These are phyloP conservation scores for Toxonevra muliebris DNA, from an alignment of 2,888 invertebrate species.

Conservation along the genomic window DNA sequence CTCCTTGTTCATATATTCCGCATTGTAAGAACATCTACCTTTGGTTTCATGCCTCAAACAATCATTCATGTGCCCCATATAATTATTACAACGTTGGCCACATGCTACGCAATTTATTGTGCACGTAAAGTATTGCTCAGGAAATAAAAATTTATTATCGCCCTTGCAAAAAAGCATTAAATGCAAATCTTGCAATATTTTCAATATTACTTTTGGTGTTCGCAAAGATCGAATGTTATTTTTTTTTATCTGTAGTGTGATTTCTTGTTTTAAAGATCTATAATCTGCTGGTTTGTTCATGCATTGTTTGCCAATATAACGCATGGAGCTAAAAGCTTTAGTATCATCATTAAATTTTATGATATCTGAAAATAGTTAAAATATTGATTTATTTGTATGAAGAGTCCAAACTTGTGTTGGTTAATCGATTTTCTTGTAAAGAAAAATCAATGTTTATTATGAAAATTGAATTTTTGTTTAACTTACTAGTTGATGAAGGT, in stretches of 20 bases:
- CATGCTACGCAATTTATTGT: conserved; percentile 77
- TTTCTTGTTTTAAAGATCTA: conserved; percentile 67
- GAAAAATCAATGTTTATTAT: no score
- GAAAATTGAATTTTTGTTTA: no score
- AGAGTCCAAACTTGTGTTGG: no score
- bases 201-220: conserved; percentile 73
- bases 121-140: conserved; percentile 84
- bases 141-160: conserved; percentile 72
- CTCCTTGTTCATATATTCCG: conserved; percentile 77
- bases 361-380: no score
- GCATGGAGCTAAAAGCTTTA: conserved; percentile 77
- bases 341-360: no score
- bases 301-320: conserved; percentile 73
- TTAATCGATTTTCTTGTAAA: no score
- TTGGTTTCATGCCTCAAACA: conserved; percentile 69
- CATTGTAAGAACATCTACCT: conserved; percentile 70
- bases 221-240: conserved; percentile 75
- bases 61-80: conserved; percentile 74
- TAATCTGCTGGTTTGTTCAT: conserved; percentile 70
- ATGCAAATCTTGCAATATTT: conserved; percentile 77
- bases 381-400: no score
- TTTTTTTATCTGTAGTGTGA: conserved; percentile 73
- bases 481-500: no score
- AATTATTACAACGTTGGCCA: conserved; percentile 70
- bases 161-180: conserved; percentile 79